Base-by-base conservation (phyloP, 2,113 vertebrate species). In the Alligator sinensis region DNA sequence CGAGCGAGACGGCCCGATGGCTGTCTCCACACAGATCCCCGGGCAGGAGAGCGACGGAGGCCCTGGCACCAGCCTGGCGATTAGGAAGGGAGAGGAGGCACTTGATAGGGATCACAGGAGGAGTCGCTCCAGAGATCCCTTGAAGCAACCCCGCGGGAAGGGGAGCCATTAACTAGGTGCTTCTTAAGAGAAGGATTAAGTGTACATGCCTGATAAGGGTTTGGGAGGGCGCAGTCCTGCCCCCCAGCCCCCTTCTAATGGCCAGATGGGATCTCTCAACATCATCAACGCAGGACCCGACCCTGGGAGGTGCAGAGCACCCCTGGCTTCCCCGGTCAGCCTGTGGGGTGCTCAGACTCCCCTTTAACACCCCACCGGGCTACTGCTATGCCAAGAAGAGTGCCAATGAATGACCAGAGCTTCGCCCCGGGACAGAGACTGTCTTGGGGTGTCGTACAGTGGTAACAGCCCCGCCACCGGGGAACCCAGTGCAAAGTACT, bases 1-100 rank as follows among this genome's bases (percentile, higher is more conserved):
- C 72, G 96, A 92, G 96, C 84, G 94, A 89, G 93, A 92, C 89
- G 74, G 90, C 89, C 94, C 74, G 81, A 88, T 89, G 82, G 80
- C 87, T 94, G 88, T 95, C 93, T 89, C 92, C 87, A 13, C 2
- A 47, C 81, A 84, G 90, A 88, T 80, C 92, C 80, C 74, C 88
- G 64, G 88, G 80, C 90, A 86, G 86, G 90, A 16, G 57, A 93
- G 86, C 55, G 78, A 81, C 77, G 82, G 74, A 72, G 72, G 87
- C 38, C 82, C 75, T 85, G 79, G 91, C 72, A 59, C 88, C 90
- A 96, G 77, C 57, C 77, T 82, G 92, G 77, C 91, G 88, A 94
- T 94, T 91, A 94, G 70, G 91, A 87, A 58, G 86, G 70, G 70
- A 59, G 79, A 4, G 1, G 82, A 64, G 34, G 89, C 77, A 68